Evolutionary conservation across 1,140 invertebrate genomes (phyloP).

Genomic region (Anastrepha ludens): DNA sequence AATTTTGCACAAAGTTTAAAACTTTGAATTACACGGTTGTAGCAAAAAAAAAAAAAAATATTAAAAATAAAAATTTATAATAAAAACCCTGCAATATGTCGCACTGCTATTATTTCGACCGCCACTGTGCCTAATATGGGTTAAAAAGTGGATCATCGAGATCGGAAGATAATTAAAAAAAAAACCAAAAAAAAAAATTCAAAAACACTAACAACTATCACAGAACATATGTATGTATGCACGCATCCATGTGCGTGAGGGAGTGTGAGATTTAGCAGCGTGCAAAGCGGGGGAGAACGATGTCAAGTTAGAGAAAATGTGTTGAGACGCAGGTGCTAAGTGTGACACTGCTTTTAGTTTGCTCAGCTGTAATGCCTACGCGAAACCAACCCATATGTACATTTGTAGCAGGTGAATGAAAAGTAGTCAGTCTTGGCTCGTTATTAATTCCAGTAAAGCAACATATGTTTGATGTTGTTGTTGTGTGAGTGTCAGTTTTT

Average conservation of each 20-base stretch:
- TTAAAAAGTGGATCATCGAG: not conserved
- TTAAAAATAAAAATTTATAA: too few relatives aligned
- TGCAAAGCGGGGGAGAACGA: not conserved
- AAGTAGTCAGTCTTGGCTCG: not conserved
- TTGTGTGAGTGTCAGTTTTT: not conserved
- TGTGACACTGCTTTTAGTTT: not conserved
- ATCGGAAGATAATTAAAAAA: slow-evolving; percentile 1
- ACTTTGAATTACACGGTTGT: too few relatives aligned
- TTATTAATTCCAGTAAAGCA: not conserved
- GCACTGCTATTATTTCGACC: too few relatives aligned
- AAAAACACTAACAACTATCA: slow-evolving; percentile 45
- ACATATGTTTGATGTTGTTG: not conserved
- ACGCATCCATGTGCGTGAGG: slow-evolving; percentile 4
- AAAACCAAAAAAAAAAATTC: not conserved
- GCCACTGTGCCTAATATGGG: too few relatives aligned
- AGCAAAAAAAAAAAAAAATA: not conserved
- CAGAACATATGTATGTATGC: slow-evolving; percentile 15
- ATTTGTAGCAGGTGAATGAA: not conserved
- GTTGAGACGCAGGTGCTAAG: not conserved
- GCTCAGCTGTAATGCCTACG: not conserved
- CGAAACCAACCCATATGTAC: not conserved
- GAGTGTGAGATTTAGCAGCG: not conserved
- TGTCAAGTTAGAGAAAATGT: not conserved
- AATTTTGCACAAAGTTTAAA: too few relatives aligned
- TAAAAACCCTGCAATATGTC: not conserved